Evolutionary conservation across 2,113 vertebrate genomes (phyloP).

Genomic region (Cryptomyrus ogoouensis): DNA sequence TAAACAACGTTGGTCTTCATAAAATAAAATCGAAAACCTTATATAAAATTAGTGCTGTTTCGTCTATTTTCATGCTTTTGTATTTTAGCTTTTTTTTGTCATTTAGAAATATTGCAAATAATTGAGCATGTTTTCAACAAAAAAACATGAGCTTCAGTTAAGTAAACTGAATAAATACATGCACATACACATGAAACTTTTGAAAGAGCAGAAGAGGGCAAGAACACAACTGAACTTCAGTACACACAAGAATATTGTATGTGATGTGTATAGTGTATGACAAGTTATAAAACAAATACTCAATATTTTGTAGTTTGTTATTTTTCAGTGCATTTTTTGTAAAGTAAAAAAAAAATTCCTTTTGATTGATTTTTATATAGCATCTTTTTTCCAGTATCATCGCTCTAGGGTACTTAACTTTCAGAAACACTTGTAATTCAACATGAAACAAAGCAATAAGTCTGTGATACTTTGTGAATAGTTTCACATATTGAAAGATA

Average conservation of each 20-base stretch:
- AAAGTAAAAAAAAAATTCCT: background rate
- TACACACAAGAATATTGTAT: background rate
- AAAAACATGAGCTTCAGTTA: background rate
- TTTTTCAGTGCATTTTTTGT: conserved; percentile 1
- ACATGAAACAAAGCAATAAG: conserved; percentile 4
- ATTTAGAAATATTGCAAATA: background rate
- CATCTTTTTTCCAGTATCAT: background rate
- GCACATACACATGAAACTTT: background rate
- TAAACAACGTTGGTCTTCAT: conserved; percentile 2
- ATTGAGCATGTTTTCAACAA: background rate
- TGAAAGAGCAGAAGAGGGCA: background rate
- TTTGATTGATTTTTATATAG: background rate
- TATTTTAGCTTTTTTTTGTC: conserved; percentile 1
- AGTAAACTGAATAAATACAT: background rate
- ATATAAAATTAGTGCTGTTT: conserved; percentile 2
- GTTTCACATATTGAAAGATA: background rate
- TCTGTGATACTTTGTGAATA: conserved; percentile 1
- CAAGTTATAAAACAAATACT: background rate
- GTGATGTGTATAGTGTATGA: background rate
- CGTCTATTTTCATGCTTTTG: conserved; percentile 2
- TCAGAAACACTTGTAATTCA: background rate
- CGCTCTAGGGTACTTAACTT: background rate
- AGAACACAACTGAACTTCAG: background rate
- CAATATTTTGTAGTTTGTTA: background rate
- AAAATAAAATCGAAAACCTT: conserved; percentile 10